Base-by-base conservation (phyloP, 2,888 invertebrate species). In the Biston betularia region DNA sequence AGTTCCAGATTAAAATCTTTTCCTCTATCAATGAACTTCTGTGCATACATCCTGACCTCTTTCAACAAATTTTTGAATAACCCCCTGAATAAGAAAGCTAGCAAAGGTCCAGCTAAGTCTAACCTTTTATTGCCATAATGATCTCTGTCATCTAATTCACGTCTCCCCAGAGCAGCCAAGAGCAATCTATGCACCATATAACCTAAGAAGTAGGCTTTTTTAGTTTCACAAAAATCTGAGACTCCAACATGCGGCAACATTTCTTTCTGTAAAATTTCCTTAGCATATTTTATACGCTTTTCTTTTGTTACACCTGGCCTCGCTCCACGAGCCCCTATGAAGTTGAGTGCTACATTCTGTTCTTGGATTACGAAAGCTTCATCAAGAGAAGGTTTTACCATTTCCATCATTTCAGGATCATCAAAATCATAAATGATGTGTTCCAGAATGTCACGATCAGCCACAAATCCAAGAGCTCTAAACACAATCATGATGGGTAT, bases 361-460 rank as follows among this genome's bases (percentile, higher is more conserved):
- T 99, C 99, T 92, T 99, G 99, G 76, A 99, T 98, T 0, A 99
- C 99, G 90, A 99, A 99, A 50, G 99, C 99, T 93, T 99, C 99
- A 91, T 99, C 99, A 64, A 99, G 92, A 0, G 99, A 99, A 0
- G 99, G 99, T 88, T 99, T 99, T 0, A 99, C 99, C 99, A 99
- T 99, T 95, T 99, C 99, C 99, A 99, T 99, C 99, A 99, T 99
- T 94, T 99, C 99, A 8, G 99, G 99, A 92, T 99, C 99, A 89
- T 99, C 99, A 92, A 99, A 99, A 86, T 99, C 99, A 88, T 99
- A 99, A 81, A 99, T 99, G 71, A 99, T 99, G 83, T 99, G 99
- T 86, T 99, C 99, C 33, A 99, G 94, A 81, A 99, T 99, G 92
- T 99, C 99, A 82, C 99, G 95, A 91, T 99, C 99, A 9, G 99